Conservation (phyloP, 2,113 vertebrate species). For the Phalacrocorax aristotelis region DNA sequence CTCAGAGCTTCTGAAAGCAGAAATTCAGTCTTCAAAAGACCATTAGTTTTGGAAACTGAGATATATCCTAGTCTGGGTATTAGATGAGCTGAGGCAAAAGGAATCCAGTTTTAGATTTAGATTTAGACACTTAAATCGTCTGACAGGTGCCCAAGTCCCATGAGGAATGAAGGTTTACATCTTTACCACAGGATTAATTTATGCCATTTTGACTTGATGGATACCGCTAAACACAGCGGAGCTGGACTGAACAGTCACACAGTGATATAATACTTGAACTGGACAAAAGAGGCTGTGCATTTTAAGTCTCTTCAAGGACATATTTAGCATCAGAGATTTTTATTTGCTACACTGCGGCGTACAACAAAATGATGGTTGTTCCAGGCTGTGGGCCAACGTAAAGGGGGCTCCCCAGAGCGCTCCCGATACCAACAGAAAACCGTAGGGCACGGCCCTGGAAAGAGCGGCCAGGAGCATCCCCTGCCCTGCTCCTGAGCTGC, state of each 20-base stretch:
- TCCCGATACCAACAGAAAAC: not conserved
- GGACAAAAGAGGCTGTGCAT: not conserved
- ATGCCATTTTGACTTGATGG: not conserved
- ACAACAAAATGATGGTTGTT: not conserved
- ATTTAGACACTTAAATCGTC: not conserved
- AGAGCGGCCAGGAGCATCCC: not conserved
- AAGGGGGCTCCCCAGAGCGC: not conserved
- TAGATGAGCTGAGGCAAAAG: not conserved
- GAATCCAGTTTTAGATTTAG: not conserved
- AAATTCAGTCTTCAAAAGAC: not conserved
- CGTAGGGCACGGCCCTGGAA: not conserved
- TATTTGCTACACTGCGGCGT: not conserved
- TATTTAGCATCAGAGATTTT: not conserved
- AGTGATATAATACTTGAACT: not conserved
- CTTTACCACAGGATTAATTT: not conserved
- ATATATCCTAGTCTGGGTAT: not conserved
- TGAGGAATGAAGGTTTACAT: not conserved
- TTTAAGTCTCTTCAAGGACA: not conserved
- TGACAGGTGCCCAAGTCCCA: not conserved
- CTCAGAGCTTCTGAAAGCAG: not conserved
- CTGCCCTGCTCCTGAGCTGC: not conserved
- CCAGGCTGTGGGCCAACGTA: not conserved
- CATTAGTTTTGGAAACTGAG: not conserved
- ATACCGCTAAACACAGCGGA: not conserved
- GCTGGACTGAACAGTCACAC: not conserved